A percentile compares a stretch with the other conserved stretches of the same genome.
These are phyloP conservation scores for Pelobates cultripes DNA, from an alignment of 2,797 vertebrate species.

Conservation along the genomic window DNA sequence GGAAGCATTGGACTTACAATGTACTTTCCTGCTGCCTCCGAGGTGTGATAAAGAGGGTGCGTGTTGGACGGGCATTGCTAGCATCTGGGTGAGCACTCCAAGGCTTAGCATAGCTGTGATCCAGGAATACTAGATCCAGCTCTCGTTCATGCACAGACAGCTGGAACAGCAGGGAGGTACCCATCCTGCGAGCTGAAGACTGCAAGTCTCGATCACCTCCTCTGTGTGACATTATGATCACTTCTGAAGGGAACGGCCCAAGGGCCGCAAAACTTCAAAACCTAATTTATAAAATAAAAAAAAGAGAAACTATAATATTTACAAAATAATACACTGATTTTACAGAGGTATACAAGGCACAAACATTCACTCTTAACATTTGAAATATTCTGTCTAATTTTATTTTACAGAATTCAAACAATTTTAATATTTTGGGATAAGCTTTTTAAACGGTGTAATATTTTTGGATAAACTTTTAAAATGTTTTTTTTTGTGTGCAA, in stretches of 20 bases:
- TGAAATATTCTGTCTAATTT: too few relatives aligned
- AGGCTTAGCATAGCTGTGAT: slow-evolving; percentile 95
- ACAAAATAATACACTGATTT: too few relatives aligned
- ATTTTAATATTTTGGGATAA: too few relatives aligned
- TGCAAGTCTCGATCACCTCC: slow-evolving; percentile 87
- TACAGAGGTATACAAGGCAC: too few relatives aligned
- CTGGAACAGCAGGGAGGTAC: slow-evolving; percentile 92
- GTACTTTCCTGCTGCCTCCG: slow-evolving; percentile 82
- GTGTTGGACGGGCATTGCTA: slow-evolving; percentile 91
- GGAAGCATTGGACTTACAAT: slow-evolving; percentile 72
- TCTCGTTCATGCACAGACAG: slow-evolving; percentile 91
- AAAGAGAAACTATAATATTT: too few relatives aligned
- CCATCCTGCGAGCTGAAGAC: slow-evolving; percentile 88
- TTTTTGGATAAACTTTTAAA: too few relatives aligned
- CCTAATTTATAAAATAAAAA: not conserved
- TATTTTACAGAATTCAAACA: too few relatives aligned
- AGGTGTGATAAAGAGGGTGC: slow-evolving; percentile 88
- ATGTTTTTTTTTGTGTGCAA: too few relatives aligned
- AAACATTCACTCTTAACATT: too few relatives aligned
- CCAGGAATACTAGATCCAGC: slow-evolving; percentile 91
- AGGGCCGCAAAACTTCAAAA: not conserved
- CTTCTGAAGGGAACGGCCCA: not conserved
- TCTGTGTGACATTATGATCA: slow-evolving; percentile 77
- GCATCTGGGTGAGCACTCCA: slow-evolving; percentile 97
- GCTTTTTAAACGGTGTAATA: too few relatives aligned